phyloP scores from a whole-genome alignment of 2,888 invertebrate species.

The Choristoneura rosaceana region DNA sequence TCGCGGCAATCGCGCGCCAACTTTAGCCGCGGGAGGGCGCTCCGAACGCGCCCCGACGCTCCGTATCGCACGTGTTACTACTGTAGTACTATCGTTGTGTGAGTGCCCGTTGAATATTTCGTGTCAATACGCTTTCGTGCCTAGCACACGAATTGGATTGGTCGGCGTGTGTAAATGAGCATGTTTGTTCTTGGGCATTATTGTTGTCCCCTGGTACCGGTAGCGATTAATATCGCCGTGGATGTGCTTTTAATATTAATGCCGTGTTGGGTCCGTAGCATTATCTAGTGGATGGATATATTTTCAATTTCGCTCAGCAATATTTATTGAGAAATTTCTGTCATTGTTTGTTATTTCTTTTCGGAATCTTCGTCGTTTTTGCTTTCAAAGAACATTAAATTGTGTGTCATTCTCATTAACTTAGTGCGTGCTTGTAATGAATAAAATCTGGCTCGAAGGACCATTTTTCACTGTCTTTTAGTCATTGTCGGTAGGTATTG shows the following conservation, averaged over 20 bases:
- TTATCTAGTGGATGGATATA: conserved; percentile 35
- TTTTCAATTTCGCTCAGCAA: conserved; percentile 22
- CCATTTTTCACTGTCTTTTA: conserved; percentile 24
- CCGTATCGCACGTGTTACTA: conserved; percentile 64
- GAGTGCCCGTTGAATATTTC: conserved; percentile 75
- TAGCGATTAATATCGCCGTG: conserved; percentile 69
- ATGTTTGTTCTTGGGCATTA: conserved; percentile 75
- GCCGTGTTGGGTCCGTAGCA: conserved; percentile 46
- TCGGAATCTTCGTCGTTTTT: conserved; percentile 4
- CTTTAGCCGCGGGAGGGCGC: conserved; percentile 82
- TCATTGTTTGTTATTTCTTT: conserved; percentile 2
- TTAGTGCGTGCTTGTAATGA: neutral
- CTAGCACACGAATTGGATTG: conserved; percentile 72
- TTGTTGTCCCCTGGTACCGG: conserved; percentile 70
- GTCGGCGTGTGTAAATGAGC: conserved; percentile 70
- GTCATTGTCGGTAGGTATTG: neutral
- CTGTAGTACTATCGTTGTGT: conserved; percentile 63
- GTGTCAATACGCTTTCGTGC: conserved; percentile 79
- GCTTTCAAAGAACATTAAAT: too few species aligned
- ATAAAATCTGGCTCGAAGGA: conserved; percentile 46
- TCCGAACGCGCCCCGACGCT: conserved; percentile 59
- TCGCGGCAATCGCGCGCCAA: conserved; percentile 80
- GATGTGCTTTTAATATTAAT: conserved; percentile 64
- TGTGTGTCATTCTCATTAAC: too few species aligned
- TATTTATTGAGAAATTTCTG: conserved; percentile 10